Evolutionary conservation across 2,797 vertebrate species (phyloP), one percentile per base, ranked within the genome.

Genomic region (Propithecus perrieri): DNA sequence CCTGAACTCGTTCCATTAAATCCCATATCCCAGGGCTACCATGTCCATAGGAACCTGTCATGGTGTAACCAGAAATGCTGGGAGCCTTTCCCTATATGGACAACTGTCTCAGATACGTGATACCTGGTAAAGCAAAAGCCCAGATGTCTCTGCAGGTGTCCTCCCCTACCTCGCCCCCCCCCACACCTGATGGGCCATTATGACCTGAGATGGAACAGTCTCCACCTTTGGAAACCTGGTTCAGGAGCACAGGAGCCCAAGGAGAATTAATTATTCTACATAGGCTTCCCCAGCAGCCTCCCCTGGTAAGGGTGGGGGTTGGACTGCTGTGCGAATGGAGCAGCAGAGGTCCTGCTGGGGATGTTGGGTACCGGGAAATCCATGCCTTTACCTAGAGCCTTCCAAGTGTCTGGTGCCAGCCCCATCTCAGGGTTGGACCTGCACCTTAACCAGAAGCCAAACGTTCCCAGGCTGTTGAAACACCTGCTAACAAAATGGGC

Each of bases 281-380:
- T 6, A 15, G 35, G 5, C 17, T 7, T 24, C 15, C n/a, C 38
- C 11, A 43, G 53, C 1, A 2, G 0, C 6, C 55, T 43, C 35
- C 17, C 38, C 26, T 2, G 12, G 8, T 2, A 38, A 38, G 41
- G 2, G 12, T 10, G n/a, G 4, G 33, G 30, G 24, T 5, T 61
- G 13, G 33, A 30, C 10, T 7, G 3, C 7, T 35, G 18, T 41
- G 46, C 10, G 8, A 33, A 11, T 5, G 4, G 28, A 43, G 74
- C 5, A 4, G 33, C 15, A 24, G n/a, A 76, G 35, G 22, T 57
- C 57, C 4, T 38, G 30, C 33, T 14, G 20, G 17, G 4, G 46
- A 33, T 46, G 0, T 20, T 22, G 26, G 41, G 55, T 7, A 3
- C 7, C n/a, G 11, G 75, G 55, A 75, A 48, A 33, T 22, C 3